Base-by-base conservation (phyloP, 2,888 invertebrate species). In the Keiferia lycopersicella region DNA sequence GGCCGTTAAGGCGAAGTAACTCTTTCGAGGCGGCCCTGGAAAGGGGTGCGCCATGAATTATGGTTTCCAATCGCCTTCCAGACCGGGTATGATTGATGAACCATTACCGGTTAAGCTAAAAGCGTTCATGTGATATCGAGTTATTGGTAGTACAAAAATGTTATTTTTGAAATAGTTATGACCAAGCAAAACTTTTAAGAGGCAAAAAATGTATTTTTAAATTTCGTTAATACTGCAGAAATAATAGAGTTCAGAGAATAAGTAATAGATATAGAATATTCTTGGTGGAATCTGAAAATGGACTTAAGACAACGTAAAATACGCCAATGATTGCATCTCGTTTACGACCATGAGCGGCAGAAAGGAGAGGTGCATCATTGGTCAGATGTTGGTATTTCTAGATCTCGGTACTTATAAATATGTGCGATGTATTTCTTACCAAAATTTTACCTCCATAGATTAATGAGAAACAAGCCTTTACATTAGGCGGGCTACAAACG, bases 51-150 rank as follows among this genome's bases (percentile, higher is more conserved):
- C 64, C 70, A 67, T 72, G 69, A 71, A 77, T 72, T 73, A 74
- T 74, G 72, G 72, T 72, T 73, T 69, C 77, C 76, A 71, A 76
- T 73, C 75, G 74, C 78, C 71, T 82, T 80, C 71, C 77, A 74
- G 76, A 74, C 73, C 73, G 75, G 74, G 71, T 73, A 76, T 87
- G 88, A 88, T 86, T 86, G 87, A 90, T 88, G 84, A 77, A 67
- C 74, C 73, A 74, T 78, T 78, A 80, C 84, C 84, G 84, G 80
- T 82, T 77, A 69, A 63, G 77, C 73, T 80, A 75, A 79, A 84
- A 81, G 80, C 77, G 72, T 82, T 72, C 76, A 68, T 71, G 68
- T 68, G 51, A 71, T 53, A 53, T 53, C 22, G 51, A 18, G 48
- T 11, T 50, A 18, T 20, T 50, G 11, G 50, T 10, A 50, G 8